phyloP scores from a whole-genome alignment of 2,888 invertebrate genomes.

The Cartodere bifasciata region DNA sequence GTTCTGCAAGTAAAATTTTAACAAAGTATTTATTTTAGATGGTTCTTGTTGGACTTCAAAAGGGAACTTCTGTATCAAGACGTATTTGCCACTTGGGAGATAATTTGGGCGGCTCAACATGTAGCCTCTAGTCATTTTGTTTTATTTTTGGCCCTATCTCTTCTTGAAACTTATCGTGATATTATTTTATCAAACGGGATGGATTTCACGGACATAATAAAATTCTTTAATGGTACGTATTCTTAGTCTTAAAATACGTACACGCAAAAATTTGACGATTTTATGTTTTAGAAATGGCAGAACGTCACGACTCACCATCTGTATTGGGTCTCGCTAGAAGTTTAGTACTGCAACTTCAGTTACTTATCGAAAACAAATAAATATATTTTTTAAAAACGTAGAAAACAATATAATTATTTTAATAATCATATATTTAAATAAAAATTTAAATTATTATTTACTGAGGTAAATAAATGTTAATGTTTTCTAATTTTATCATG shows the following conservation, averaged over 20 bases:
- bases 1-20: too few species aligned
- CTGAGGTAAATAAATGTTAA: too few species aligned
- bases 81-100: constrained; percentile 90
- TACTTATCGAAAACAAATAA: constrained; percentile 85
- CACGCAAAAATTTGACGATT: constrained; percentile 1
- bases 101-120: constrained; percentile 87
- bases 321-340: constrained; percentile 75
- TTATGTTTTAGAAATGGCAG: constrained; percentile 77
- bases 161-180: constrained; percentile 85
- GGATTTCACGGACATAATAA: constrained; percentile 97
- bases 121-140: constrained; percentile 83
- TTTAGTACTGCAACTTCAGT: constrained; percentile 78
- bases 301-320: constrained; percentile 76
- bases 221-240: constrained; percentile 85
- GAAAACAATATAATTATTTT: too few species aligned
- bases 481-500: too few species aligned
- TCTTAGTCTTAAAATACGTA: constrained; percentile 11
- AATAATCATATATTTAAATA: too few species aligned
- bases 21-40: too few species aligned
- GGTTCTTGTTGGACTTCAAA: constrained; percentile 95
- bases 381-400: too few species aligned
- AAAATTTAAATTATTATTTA: too few species aligned
- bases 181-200: constrained; percentile 90
- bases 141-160: constrained; percentile 80
- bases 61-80: constrained; percentile 86